A percentile compares a stretch with the other conserved stretches of the same genome.
Conservation (phyloP, 1,140 invertebrate species). For the Halotydeus destructor region DNA sequence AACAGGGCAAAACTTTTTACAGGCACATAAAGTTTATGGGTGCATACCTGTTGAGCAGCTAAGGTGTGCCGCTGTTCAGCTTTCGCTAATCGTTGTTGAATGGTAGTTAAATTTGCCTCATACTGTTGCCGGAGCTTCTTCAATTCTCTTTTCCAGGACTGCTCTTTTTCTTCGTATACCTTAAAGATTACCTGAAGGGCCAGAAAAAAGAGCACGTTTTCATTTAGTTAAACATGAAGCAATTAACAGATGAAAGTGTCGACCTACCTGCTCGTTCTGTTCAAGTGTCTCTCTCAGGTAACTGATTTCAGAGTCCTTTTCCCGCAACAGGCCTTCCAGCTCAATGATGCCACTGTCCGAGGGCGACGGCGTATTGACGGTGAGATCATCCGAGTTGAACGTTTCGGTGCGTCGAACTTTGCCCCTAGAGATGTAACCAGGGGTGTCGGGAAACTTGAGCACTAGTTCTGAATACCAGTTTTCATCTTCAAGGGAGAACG, state of each 20-base stretch:
- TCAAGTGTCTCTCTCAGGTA: constrained; percentile 51
- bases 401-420: background rate
- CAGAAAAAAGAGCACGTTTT: background rate
- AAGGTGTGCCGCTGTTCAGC: constrained; percentile 45
- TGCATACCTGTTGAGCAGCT: constrained; percentile 38
- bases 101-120: constrained; percentile 41
- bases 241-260: background rate
- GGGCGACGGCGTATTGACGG: constrained; percentile 44
- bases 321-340: constrained; percentile 44
- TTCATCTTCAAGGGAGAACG: background rate
- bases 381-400: constrained; percentile 14
- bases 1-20: background rate
- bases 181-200: constrained; percentile 36
- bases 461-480: background rate
- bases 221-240: background rate
- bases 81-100: constrained; percentile 39
- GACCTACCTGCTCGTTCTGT: constrained; percentile 39
- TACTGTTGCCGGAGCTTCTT: constrained; percentile 38
- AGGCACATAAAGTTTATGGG: background rate
- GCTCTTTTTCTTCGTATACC: constrained; percentile 40
- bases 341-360: constrained; percentile 59
- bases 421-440: background rate
- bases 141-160: constrained; percentile 22
- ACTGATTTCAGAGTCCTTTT: constrained; percentile 46
- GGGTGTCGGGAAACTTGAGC: no score